Base-by-base conservation (phyloP, 2,113 vertebrate genomes). In the Ciconia maguari region DNA sequence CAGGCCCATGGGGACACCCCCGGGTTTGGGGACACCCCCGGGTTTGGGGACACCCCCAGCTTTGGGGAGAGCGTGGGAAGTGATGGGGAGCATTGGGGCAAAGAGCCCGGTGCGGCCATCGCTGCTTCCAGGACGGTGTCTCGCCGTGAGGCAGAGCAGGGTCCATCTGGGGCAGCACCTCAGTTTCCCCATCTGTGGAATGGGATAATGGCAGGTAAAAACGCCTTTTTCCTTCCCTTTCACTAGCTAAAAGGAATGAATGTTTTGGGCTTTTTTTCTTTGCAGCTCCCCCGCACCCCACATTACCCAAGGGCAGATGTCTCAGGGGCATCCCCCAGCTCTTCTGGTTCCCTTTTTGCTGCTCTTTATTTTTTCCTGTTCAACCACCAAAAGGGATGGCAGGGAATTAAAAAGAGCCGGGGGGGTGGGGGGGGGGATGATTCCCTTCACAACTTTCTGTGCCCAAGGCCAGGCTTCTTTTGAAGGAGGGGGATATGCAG, bases 221-320 rank as follows among this genome's bases (percentile, higher is more conserved):
- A 60, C 41, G 30, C 9, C 30, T 52, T 68, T 89, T 69, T 24
- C 14, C 29, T 75, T 24, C 14, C 36, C 22, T 84, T 75, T 76
- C 69, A 1, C 19, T 34, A 15, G 29, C 42, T 54, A 34, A 24
- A 51, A 78, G 27, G 55, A 62, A 6, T n/a, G 18, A 58, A 46
- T 55, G 12, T 69, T 78, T 51, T 2, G 19, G 44, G 2, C 0
- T 2, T 6, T 44, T 74, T 80, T 22, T 3, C 10, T 55, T 22
- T 19, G 5, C 6, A 11, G 26, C 48, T 89, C 38, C 25, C 29
- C 7, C 2, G 0, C 5, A 4, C 10, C 12, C 34, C 0, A 0
- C 27, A 21, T 76, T 57, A 41, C 30, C 9, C 30, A 24, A 24
- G 29, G 74, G 60, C 65, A 60, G 58, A 30, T 34, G 83, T 65